Conservation (phyloP, 2,888 invertebrate species). For the Cephus pulcher region DNA sequence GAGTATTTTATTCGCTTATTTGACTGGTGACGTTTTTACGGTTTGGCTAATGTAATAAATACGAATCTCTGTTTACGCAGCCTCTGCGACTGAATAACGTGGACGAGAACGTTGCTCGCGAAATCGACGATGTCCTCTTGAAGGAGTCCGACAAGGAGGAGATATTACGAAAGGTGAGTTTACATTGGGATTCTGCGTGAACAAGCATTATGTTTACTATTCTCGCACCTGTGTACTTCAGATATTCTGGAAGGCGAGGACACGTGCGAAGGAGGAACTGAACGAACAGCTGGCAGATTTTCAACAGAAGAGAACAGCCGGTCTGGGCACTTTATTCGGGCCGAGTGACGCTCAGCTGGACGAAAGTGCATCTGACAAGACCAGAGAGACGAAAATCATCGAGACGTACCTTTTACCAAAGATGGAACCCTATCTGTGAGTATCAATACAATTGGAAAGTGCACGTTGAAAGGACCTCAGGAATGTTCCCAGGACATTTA, state of each 20-base stretch:
- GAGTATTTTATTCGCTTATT: conserved; percentile 61
- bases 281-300: conserved; percentile 85
- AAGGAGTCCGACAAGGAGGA: conserved; percentile 92
- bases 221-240: conserved; percentile 37
- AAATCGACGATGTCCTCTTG: conserved; percentile 88
- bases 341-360: conserved; percentile 84
- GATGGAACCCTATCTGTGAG: conserved; percentile 77
- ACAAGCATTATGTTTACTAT: neutral
- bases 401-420: conserved; percentile 80
- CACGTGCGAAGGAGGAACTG: conserved; percentile 85
- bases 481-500: neutral
- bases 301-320: conserved; percentile 89
- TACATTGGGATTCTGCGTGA: neutral
- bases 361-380: conserved; percentile 83
- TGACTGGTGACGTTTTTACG: conserved; percentile 6
- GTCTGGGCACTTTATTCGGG: conserved; percentile 90
- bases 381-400: conserved; percentile 80
- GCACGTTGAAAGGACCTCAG: neutral
- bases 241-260: conserved; percentile 88
- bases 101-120: conserved; percentile 88
- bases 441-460: conserved; percentile 22
- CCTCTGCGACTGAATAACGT: conserved; percentile 83
- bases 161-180: conserved; percentile 79
- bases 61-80: conserved; percentile 67
- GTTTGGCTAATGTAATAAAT: neutral